Evolutionary conservation across 2,113 vertebrate species (phyloP).

Genomic region (Lepus americanus): DNA sequence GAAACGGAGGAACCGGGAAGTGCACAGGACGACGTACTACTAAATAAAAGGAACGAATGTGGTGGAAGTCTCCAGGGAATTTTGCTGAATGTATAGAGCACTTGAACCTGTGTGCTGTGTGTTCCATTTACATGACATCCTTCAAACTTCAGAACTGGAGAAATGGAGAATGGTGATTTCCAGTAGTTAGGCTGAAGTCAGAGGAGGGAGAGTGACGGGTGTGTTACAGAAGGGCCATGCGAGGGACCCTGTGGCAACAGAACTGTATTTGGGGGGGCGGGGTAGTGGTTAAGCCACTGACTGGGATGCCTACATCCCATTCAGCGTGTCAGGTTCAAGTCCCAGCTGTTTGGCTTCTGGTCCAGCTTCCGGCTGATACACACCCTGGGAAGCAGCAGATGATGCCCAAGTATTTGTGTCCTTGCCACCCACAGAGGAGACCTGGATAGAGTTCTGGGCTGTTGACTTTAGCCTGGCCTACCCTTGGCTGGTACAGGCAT

Average conservation of each 20-base stretch:
- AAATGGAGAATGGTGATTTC: background rate
- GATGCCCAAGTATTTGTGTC: too few species aligned
- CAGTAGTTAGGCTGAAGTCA: background rate
- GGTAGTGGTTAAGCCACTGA: too few species aligned
- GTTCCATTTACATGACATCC: background rate
- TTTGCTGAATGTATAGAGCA: background rate
- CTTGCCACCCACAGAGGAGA: too few species aligned
- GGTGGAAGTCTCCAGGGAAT: background rate
- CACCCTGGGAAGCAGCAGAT: too few species aligned
- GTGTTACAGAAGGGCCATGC: background rate
- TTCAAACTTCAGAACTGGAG: background rate
- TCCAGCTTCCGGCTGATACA: too few species aligned
- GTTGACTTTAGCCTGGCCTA: too few species aligned
- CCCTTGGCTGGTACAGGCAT: too few species aligned
- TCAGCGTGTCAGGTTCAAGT: too few species aligned
- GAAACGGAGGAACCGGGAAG: background rate
- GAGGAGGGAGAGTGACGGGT: background rate
- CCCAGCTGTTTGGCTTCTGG: too few species aligned
- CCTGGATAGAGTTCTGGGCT: too few species aligned
- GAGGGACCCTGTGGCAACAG: background rate
- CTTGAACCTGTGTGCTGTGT: background rate
- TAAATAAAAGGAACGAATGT: background rate
- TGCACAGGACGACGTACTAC: background rate
- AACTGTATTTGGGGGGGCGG: background rate
- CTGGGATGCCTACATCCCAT: too few species aligned